phyloP scores from a whole-genome alignment of 2,113 vertebrate species.

The Nycticorax nycticorax region DNA sequence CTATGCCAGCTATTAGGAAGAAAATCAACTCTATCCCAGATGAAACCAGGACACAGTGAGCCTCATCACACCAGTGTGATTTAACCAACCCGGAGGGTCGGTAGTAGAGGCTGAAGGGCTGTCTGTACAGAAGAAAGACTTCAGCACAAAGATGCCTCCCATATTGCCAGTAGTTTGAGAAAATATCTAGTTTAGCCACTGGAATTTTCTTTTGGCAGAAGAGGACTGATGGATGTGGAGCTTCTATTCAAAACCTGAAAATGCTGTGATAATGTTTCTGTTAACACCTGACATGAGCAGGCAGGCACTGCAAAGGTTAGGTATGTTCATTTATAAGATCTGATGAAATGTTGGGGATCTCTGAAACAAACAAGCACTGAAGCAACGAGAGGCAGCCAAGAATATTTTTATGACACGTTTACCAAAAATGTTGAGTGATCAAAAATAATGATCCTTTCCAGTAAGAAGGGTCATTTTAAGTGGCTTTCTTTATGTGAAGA shows the following conservation, averaged over 20 bases:
- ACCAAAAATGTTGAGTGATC: neutral
- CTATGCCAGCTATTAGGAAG: too few species aligned
- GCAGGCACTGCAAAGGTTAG: neutral
- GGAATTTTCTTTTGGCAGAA: neutral
- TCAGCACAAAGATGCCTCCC: neutral
- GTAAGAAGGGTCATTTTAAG: neutral
- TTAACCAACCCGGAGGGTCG: rapidly evolving
- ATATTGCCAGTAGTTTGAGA: neutral
- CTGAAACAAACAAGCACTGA: neutral
- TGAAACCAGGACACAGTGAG: neutral
- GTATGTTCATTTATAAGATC: neutral
- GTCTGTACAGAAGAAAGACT: neutral
- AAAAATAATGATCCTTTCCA: neutral
- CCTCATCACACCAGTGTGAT: rapidly evolving
- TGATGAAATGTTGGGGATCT: neutral
- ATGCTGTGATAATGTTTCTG: neutral
- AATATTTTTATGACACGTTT: neutral
- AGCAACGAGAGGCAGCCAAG: neutral
- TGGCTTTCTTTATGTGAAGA: neutral
- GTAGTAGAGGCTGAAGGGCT: neutral
- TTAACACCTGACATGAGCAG: neutral
- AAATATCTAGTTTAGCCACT: neutral
- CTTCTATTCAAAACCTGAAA: neutral
- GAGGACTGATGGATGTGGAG: neutral
- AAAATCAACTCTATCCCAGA: too few species aligned